Base-by-base conservation (phyloP, 1,140 invertebrate species). In the Papilio aristodemus region DNA sequence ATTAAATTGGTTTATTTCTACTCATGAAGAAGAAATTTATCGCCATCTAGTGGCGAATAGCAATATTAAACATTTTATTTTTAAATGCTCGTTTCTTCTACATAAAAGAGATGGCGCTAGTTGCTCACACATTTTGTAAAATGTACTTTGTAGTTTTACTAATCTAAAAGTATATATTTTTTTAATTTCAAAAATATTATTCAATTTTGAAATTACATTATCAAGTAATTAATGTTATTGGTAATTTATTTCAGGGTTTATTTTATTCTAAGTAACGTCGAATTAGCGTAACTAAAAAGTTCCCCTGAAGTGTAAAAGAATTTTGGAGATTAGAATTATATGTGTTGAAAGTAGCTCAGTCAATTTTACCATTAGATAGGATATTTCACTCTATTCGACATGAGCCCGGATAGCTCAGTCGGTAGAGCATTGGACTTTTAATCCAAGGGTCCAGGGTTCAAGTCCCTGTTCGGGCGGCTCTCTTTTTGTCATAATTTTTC, bases 361-460 rank as follows among this genome's bases (percentile, higher is more conserved):
- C n/a, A n/a, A n/a, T 59, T 27, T 68, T 27, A 27, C 11, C 57
- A 71, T 19, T 6, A 50, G 50, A 72, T 75, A 13, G 6, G 46
- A 27, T 32, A 71, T 79, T 84, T 76, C 63, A 57, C 1, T 58
- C 0, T 0, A 0, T 0, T 0, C 1, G 58, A 36, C 46, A 81
- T 75, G 79, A 78, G 94, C 94, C 94, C 93, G 94, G 94, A 93
- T 95, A 95, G 94, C 94, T 95, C 94, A 95, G 94, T 95, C 94
- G 94, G 94, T 95, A 95, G 94, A 54, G 46, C 46, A 54, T 54
- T 54, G 94, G 94, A 94, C 94, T 95, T 94, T 94, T 95, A 94
- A 94, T 94, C 94, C 94, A 94, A 94, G 93, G 94, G 94, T 95
- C 94, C 94, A 94, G 94, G 94, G 94, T 95, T 95, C 94, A 94